phyloP scores from a whole-genome alignment of 2,113 vertebrate species.

The Reinhardtius hippoglossoides region DNA sequence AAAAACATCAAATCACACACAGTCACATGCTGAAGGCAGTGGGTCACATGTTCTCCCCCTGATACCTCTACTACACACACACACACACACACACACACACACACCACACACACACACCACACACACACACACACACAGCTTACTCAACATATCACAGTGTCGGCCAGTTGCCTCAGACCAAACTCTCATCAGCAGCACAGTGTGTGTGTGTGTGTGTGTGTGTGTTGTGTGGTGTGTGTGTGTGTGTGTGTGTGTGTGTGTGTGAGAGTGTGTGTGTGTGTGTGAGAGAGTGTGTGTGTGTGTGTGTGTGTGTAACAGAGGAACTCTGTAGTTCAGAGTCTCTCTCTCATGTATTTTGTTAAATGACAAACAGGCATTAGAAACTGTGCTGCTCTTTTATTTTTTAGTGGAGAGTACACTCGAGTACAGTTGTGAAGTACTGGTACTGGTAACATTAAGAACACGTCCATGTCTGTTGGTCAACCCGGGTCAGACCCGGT shows the following conservation, averaged over 20 bases:
- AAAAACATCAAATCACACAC: conserved; percentile 25
- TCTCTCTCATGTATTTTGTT: too few relatives aligned
- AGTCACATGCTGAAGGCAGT: conserved; percentile 47
- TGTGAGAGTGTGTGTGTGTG: too few relatives aligned
- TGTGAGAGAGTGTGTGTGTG: too few relatives aligned
- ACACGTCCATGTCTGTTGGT: too few relatives aligned
- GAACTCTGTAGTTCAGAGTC: too few relatives aligned
- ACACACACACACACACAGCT: not conserved
- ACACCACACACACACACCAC: not conserved
- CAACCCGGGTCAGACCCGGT: too few relatives aligned
- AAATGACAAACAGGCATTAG: too few relatives aligned
- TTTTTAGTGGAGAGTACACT: not conserved
- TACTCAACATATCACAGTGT: conserved; percentile 9
- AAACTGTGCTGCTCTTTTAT: not conserved
- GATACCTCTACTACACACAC: conserved; percentile 24
- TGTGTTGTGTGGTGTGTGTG: too few relatives aligned
- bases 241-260: too few relatives aligned
- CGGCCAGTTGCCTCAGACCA: conserved; percentile 17
- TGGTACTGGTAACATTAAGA: too few relatives aligned
- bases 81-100: conserved; percentile 14
- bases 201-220: not conserved
- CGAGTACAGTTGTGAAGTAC: not conserved
- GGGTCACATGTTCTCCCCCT: conserved; percentile 58
- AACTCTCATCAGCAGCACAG: not conserved
- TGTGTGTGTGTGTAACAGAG: too few relatives aligned